Evolutionary conservation across 2,797 vertebrate genomes (phyloP), one percentile per base, ranked within the genome.

Genomic region (Danio albolineatus): DNA sequence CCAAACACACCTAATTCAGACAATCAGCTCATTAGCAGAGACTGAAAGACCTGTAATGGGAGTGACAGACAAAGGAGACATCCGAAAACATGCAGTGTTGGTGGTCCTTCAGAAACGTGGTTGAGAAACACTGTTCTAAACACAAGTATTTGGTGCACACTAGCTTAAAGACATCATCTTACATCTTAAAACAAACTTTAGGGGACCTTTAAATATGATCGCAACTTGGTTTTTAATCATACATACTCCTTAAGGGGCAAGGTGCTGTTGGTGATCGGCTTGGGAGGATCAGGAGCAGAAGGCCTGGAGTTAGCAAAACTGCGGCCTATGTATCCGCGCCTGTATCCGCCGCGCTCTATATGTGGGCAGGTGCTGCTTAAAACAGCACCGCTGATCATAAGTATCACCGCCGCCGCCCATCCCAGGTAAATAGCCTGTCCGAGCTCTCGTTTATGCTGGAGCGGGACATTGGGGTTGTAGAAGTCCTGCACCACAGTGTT

Each of bases 371-470:
- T 94, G 89, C 92, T 93, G 90, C 94, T 93, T 66, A 95, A 67
- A 80, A 95, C 93, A 0, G 92, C 92, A 0, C 94, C 94, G 2
- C 94, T 94, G 83, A 95, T 91, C 81, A 95, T 93, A 1, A 95
- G 92, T 46, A 95, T 93, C 17, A 94, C 93, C 0, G 93, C 92
- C 0, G 94, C 54, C 0, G 94, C 93, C 94, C 94, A 95, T 13
- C 94, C 94, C 85, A 95, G 87, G 41, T 94, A 95, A 54, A 95
- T 93, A 4, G 94, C 94, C 89, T 95, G 94, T 9, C 94, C 94
- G 81, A 95, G 86, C 91, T 95, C 94, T 0, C 92, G 82, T 49
- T 95, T 95, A 87, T 93, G 89, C 89, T 92, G 91, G 4, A 86
- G 0, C 4, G 94, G 94, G 57, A 95, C 92, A 0, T 89, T 91